Evolutionary conservation across 2,113 vertebrate genomes (phyloP), one percentile per base, ranked within the genome.

Genomic region (Noturus placidus): DNA sequence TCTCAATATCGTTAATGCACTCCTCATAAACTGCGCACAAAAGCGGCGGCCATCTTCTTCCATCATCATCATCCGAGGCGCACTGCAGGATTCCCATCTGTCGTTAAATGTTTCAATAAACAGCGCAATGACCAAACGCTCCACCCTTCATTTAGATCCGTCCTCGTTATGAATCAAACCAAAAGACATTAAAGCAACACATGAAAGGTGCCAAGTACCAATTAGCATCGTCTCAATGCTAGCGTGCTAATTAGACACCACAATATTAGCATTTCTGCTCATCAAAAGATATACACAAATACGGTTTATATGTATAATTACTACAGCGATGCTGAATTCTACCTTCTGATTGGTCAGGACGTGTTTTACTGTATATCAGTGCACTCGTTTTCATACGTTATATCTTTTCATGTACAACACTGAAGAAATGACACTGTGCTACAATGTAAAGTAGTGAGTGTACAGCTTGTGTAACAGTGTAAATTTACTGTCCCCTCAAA

Each of bases 1-100:
- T 87, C 83, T 89, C 77, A 46, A 74, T 87, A 83, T 69, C 86
- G 83, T 87, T 87, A 87, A 87, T 86, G 70, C 63, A 46, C 74
- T 89, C 82, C 84, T 86, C 80, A 74, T 78, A 77, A 86, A 89
- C 82, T 56, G 42, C 57, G 76, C 82, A 76, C 77, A 84, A 89
- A 89, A 85, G 77, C 78, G 67, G 57, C 25, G 33, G 67, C 54
- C 57, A 67, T 72, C 69, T 80, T 79, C 86, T 74, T 35, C 54
- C 59, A 50, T 59, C 80, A 72, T 59, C 80, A 72, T 70, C 46
- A 74, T 54, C 67, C 38, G 38, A 19, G 54, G 7, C 17, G 22
- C 30, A 4, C 42, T 10, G 42, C 74, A 30, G 15, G 65, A 33
- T 74, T 42, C 42, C 50, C 67, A 82, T 85, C 83, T 50, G 69